Percentiles rank a stretch among this genome's conserved stretches.
Conservation (phyloP, 2,888 invertebrate species). For the Pheosia gnoma region DNA sequence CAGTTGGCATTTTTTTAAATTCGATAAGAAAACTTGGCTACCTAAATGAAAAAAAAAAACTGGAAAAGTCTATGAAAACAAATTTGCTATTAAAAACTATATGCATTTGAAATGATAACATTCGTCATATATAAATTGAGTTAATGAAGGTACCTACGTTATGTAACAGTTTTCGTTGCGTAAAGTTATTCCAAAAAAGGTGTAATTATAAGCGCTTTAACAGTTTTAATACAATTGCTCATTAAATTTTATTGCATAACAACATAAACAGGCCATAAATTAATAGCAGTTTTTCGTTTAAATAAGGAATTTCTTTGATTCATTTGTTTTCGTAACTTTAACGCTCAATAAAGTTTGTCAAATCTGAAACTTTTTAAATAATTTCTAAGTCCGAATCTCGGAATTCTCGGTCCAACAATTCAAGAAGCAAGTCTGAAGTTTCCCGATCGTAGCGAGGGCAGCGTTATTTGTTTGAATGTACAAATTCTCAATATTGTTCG, state of each 20-base stretch:
- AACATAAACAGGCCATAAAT: constrained; percentile 20
- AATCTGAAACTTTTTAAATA: constrained; percentile 17
- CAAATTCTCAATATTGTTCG: constrained; percentile 44
- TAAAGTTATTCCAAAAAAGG: not conserved
- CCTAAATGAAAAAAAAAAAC: too few species aligned
- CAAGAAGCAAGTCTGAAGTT: constrained; percentile 39
- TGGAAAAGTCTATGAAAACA: too few species aligned
- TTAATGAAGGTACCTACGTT: too few species aligned
- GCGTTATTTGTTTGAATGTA: constrained; percentile 47
- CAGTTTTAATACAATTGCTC: not conserved
- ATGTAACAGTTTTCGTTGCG: not conserved
- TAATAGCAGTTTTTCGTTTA: constrained; percentile 16
- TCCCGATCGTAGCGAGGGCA: constrained; percentile 12
- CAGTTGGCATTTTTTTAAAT: not conserved
- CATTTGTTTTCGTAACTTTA: not conserved
- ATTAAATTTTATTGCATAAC: not conserved
- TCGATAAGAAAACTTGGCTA: too few species aligned
- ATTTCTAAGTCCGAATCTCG: constrained; percentile 28
- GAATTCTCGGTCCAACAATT: constrained; percentile 35
- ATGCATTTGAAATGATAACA: too few species aligned
- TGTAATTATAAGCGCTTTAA: not conserved
- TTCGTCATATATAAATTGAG: too few species aligned
- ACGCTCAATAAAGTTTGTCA: not conserved
- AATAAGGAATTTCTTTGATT: too few species aligned
- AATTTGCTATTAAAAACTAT: too few species aligned